phyloP scores from a whole-genome alignment of 2,888 invertebrate genomes.

The Parnassius mnemosyne region DNA sequence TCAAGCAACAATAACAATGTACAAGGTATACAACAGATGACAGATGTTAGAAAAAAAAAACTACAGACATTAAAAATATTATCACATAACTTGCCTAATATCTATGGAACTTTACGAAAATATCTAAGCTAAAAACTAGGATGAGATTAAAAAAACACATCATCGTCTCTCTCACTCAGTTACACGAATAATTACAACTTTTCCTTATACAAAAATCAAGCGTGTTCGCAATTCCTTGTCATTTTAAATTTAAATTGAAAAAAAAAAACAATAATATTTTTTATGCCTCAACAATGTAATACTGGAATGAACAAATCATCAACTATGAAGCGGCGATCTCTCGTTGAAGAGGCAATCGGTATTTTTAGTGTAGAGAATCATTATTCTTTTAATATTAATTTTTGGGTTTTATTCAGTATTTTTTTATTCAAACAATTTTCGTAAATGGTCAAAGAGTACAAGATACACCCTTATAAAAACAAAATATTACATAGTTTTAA shows the following conservation, averaged over 20 bases:
- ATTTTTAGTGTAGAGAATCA: no score
- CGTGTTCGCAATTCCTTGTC: constrained; percentile 34
- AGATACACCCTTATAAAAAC: no score
- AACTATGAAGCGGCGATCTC: constrained; percentile 29
- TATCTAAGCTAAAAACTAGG: constrained; percentile 7
- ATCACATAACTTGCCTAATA: constrained; percentile 21
- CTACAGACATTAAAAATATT: constrained; percentile 22
- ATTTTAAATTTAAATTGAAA: constrained; percentile 31
- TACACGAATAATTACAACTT: constrained; percentile 10
- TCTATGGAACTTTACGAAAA: constrained; percentile 5
- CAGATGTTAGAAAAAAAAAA: constrained; percentile 3
- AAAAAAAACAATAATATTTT: constrained; percentile 32
- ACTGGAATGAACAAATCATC: constrained; percentile 49
- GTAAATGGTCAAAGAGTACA: no score
- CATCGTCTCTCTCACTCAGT: neutral
- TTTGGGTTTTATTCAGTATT: no score
- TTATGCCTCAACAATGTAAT: constrained; percentile 63
- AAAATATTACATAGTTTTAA: no score
- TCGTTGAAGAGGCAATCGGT: neutral
- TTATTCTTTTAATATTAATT: no score
- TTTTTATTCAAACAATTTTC: no score
- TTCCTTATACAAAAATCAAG: constrained; percentile 25
- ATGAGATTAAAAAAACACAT: constrained; percentile 15
- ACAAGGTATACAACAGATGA: neutral
- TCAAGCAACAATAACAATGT: constrained; percentile 4